Conservation (phyloP, 2,113 vertebrate species). For the Melanostigma gelatinosum region DNA sequence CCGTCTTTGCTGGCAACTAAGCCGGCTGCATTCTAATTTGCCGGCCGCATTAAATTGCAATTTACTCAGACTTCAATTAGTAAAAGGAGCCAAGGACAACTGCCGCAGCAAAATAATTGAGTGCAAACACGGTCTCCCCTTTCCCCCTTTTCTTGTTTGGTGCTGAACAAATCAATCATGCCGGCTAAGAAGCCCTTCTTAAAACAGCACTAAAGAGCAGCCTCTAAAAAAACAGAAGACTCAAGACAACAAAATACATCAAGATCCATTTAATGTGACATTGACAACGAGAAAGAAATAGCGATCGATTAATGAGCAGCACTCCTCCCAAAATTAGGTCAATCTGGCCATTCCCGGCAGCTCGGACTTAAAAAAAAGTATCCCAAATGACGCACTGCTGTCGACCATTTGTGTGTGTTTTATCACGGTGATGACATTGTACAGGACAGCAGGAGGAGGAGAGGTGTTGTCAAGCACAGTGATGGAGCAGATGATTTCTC, state of each 20-base stretch:
- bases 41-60: constrained; percentile 71
- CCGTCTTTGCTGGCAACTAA: constrained; percentile 59
- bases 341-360: constrained; percentile 4
- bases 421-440: constrained; percentile 30
- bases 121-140: constrained; percentile 59
- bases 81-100: constrained; percentile 73
- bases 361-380: not conserved
- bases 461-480: constrained; percentile 31
- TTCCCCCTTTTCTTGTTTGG: constrained; percentile 52
- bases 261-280: constrained; percentile 79
- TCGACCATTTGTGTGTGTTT: not conserved
- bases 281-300: constrained; percentile 67
- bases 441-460: constrained; percentile 31
- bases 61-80: constrained; percentile 70
- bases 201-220: constrained; percentile 54
- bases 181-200: constrained; percentile 51
- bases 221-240: constrained; percentile 74
- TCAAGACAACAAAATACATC: constrained; percentile 73
- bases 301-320: constrained; percentile 54
- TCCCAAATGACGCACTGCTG: not conserved
- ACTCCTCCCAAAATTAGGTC: constrained; percentile 34
- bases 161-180: constrained; percentile 69
- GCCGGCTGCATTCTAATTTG: constrained; percentile 76
- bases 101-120: constrained; percentile 66
- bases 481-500: constrained; percentile 39